A percentile compares a stretch with the other conserved stretches of the same genome.
Evolutionary conservation across 2,113 vertebrate species (phyloP).

Genomic region (Leucosticte australis): DNA sequence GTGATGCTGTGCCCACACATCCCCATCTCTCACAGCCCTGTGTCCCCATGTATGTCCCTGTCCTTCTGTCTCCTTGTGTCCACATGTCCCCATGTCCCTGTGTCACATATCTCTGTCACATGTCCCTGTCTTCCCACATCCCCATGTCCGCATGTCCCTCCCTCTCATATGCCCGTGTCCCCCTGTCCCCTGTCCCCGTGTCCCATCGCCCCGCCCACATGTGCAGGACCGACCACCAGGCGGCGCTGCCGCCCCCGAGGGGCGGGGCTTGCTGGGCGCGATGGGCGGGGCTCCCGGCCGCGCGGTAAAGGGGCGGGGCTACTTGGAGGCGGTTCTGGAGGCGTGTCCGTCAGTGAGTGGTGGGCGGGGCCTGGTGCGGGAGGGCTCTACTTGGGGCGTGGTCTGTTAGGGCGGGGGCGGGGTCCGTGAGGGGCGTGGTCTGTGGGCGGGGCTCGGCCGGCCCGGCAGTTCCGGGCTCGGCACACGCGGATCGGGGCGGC

Average conservation of each 20-base stretch:
- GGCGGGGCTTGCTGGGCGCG: background rate
- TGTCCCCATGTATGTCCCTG: background rate
- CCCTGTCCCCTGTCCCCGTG: no score
- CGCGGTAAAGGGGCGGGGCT: accelerated
- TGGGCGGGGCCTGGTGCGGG: background rate
- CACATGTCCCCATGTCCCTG: background rate
- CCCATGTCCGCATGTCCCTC: background rate
- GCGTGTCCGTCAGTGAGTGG: accelerated
- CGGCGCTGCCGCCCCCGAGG: background rate
- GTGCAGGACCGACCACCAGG: background rate
- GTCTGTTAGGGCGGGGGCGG: background rate
- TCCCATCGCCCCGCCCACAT: background rate
- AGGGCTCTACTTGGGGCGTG: no score
- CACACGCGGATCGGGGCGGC: background rate
- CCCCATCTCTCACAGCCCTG: background rate
- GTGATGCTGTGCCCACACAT: background rate
- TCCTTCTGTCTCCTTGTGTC: background rate
- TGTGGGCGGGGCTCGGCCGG: background rate
- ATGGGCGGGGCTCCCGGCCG: background rate
- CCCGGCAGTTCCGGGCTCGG: background rate
- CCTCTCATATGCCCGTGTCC: background rate
- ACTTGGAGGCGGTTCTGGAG: no score
- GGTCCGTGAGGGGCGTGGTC: background rate
- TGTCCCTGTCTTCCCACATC: no score
- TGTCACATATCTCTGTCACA: no score